A percentile compares a stretch with the other conserved stretches of the same genome.
Evolutionary conservation across 2,888 invertebrate genomes (phyloP).

Genomic region (Diaperis boleti): DNA sequence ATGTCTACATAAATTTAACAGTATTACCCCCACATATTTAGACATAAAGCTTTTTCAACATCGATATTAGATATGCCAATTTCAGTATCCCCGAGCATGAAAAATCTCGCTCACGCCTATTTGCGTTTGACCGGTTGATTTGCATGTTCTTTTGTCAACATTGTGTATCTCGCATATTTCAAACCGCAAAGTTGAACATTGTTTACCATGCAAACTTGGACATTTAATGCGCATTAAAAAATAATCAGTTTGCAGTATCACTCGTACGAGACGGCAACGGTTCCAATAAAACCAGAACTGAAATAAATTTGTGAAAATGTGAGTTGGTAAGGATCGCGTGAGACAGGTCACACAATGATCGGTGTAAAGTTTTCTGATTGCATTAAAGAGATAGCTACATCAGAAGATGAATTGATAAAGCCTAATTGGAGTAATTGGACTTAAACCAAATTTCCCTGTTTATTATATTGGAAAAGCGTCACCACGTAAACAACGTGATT

Average conservation of each 20-base stretch:
- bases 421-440: constrained; percentile 16
- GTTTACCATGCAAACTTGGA: constrained; percentile 12
- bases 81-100: too few species aligned
- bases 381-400: constrained; percentile 17
- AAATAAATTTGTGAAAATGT: constrained; percentile 21
- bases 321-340: constrained; percentile 21
- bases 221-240: constrained; percentile 29
- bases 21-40: too few species aligned
- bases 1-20: too few species aligned
- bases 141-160: not conserved
- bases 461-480: not conserved
- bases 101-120: too few species aligned
- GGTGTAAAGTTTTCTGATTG: constrained; percentile 30
- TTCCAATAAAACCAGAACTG: constrained; percentile 23
- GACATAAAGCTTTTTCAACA: too few species aligned
- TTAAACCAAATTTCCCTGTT: constrained; percentile 1
- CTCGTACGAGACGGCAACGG: constrained; percentile 2
- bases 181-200: not conserved
- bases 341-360: constrained; percentile 21
- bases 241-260: constrained; percentile 8
- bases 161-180: not conserved
- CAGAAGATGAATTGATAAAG: constrained; percentile 16
- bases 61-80: too few species aligned
- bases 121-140: too few species aligned
- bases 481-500: constrained; percentile 17